Percentiles rank a stretch among this genome's conserved stretches.
phyloP scores from a whole-genome alignment of 2,113 vertebrate species.

The Tetraodon nigroviridis region DNA sequence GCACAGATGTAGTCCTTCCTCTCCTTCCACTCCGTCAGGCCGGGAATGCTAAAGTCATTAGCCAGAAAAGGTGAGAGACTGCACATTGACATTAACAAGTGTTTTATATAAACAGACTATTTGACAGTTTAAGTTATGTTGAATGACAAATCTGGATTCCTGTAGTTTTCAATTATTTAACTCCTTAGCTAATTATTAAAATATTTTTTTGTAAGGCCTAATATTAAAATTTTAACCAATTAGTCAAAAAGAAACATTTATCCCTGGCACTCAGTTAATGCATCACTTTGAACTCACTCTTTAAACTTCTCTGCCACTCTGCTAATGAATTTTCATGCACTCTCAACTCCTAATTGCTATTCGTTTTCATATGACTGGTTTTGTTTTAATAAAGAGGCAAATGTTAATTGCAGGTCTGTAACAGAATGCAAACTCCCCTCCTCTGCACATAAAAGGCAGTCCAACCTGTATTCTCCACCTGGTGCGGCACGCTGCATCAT shows the following conservation, averaged over 20 bases:
- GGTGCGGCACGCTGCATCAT: background rate
- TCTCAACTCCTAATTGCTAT: constrained; percentile 1
- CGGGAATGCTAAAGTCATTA: too few relatives aligned
- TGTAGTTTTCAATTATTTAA: too few relatives aligned
- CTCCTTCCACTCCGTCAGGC: background rate
- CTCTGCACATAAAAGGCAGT: background rate
- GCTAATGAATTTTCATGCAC: background rate
- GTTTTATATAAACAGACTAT: background rate
- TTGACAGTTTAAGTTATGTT: too few relatives aligned
- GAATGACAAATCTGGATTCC: too few relatives aligned
- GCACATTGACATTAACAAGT: background rate
- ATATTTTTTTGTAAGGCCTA: too few relatives aligned
- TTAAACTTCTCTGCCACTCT: background rate
- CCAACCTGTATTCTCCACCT: background rate
- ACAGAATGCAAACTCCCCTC: background rate
- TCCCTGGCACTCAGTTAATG: too few relatives aligned
- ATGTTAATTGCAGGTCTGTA: background rate
- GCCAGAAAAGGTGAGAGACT: too few relatives aligned
- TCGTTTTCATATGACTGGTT: background rate
- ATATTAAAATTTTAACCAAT: too few relatives aligned
- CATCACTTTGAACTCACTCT: background rate
- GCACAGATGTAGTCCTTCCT: background rate
- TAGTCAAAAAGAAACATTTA: too few relatives aligned
- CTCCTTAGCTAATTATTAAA: too few relatives aligned
- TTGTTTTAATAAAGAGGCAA: background rate